phyloP scores from a whole-genome alignment of 2,888 invertebrate genomes.

The Andrena hattorfiana region DNA sequence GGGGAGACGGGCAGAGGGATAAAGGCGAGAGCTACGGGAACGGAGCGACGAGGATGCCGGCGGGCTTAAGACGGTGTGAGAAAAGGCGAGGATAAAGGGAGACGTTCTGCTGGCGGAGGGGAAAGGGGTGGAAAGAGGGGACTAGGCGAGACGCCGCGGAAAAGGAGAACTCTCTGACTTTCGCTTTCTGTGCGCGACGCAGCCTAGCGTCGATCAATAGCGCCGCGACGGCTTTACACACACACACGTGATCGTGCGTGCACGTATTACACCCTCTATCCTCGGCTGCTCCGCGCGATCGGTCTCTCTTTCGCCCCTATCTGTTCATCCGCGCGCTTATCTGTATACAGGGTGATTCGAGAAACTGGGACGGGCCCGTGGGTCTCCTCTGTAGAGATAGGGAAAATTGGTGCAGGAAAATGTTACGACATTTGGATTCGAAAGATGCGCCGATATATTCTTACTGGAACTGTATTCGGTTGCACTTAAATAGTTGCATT shows the following conservation, averaged over 20 bases:
- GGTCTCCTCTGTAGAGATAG: background rate
- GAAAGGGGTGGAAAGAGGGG: conserved; percentile 58
- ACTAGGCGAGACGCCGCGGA: conserved; percentile 74
- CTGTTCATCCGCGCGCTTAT: conserved; percentile 50
- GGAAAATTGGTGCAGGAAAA: background rate
- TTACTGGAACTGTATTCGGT: too few species aligned
- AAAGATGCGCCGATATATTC: too few species aligned
- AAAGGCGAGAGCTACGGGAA: conserved; percentile 73
- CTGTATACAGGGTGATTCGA: conserved; percentile 32
- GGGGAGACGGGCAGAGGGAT: conserved; percentile 70
- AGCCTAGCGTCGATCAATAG: conserved; percentile 83
- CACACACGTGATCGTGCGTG: conserved; percentile 35
- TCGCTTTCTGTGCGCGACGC: conserved; percentile 82
- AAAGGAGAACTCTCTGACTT: conserved; percentile 79
- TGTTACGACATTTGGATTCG: background rate
- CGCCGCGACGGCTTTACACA: conserved; percentile 72
- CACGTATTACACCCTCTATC: conserved; percentile 25
- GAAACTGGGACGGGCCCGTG: background rate
- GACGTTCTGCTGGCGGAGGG: conserved; percentile 17
- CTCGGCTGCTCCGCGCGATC: conserved; percentile 18
- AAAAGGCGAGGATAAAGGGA: conserved; percentile 36
- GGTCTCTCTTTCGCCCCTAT: conserved; percentile 42
- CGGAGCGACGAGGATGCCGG: conserved; percentile 76
- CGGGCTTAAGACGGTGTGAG: conserved; percentile 33
- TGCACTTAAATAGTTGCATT: too few species aligned